A percentile compares a stretch with the other conserved stretches of the same genome.
phyloP scores from a whole-genome alignment of 1,140 invertebrate species.

The Leptoteleia sp. region DNA sequence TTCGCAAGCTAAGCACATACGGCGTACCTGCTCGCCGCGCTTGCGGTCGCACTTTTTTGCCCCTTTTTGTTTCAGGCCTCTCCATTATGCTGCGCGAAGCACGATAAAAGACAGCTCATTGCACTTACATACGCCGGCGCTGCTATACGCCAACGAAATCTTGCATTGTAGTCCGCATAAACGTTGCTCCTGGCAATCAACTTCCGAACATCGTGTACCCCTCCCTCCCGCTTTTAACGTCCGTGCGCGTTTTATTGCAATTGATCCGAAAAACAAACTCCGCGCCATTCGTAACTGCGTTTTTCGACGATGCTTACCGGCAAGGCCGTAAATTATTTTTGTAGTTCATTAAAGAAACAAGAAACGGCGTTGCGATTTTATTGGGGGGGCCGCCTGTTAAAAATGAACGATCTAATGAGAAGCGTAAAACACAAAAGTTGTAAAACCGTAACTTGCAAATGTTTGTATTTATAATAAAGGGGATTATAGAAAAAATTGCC shows the following conservation, averaged over 20 bases:
- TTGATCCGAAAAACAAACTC: slow-evolving; percentile 21
- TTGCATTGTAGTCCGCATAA: slow-evolving; percentile 33
- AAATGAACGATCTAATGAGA: neutral
- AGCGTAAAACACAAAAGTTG: neutral
- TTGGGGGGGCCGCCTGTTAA: neutral
- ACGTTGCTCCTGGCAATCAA: slow-evolving; percentile 54
- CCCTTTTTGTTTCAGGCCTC: slow-evolving; percentile 56
- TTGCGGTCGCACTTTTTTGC: slow-evolving; percentile 51
- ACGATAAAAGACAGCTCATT: slow-evolving; percentile 65
- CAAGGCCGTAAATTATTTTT: slow-evolving; percentile 13
- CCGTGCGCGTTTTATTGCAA: slow-evolving; percentile 17
- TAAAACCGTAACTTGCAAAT: too few relatives aligned
- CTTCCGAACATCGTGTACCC: slow-evolving; percentile 18
- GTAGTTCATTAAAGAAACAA: neutral
- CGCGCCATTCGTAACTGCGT: neutral
- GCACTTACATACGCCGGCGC: slow-evolving; percentile 51
- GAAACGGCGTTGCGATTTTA: neutral
- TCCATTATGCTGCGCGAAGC: slow-evolving; percentile 64
- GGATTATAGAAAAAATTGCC: too few relatives aligned
- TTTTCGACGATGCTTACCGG: neutral
- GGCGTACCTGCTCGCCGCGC: slow-evolving; percentile 26
- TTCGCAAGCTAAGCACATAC: slow-evolving; percentile 58
- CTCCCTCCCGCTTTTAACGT: slow-evolving; percentile 11
- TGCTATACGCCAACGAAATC: slow-evolving; percentile 40
- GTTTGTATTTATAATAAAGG: too few relatives aligned